Conservation (phyloP, 2,797 vertebrate genomes). For the Enteromius trimaculatus region DNA sequence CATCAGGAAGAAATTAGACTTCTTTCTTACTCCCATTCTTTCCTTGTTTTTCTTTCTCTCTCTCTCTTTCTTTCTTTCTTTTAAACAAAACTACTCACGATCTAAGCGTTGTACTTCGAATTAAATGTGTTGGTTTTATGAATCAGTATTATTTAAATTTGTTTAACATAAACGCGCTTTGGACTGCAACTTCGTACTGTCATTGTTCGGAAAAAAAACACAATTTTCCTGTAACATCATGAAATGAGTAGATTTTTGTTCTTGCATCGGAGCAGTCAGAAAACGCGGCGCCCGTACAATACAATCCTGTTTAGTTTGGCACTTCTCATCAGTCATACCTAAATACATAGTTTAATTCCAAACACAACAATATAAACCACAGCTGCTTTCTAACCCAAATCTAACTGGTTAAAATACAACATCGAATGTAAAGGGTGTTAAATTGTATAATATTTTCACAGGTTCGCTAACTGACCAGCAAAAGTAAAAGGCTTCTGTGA, state of each 20-base stretch:
- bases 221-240: neutral
- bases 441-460: conserved; percentile 37
- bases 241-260: neutral
- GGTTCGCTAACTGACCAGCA: conserved; percentile 70
- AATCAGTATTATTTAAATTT: neutral
- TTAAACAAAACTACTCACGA: neutral
- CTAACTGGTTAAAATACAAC: conserved; percentile 33
- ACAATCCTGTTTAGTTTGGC: conserved; percentile 56
- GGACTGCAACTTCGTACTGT: neutral
- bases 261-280: conserved; percentile 17
- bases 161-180: neutral
- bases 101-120: neutral
- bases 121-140: neutral
- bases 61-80: neutral
- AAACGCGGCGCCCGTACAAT: conserved; percentile 62
- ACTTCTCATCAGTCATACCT: conserved; percentile 68
- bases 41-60: neutral
- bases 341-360: conserved; percentile 52
- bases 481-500: conserved; percentile 76
- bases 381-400: neutral
- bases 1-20: neutral
- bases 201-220: neutral
- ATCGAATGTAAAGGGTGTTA: conserved; percentile 4
- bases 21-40: neutral
- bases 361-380: conserved; percentile 13